phyloP scores from a whole-genome alignment of 2,113 vertebrate genomes.

The Limanda limanda region DNA sequence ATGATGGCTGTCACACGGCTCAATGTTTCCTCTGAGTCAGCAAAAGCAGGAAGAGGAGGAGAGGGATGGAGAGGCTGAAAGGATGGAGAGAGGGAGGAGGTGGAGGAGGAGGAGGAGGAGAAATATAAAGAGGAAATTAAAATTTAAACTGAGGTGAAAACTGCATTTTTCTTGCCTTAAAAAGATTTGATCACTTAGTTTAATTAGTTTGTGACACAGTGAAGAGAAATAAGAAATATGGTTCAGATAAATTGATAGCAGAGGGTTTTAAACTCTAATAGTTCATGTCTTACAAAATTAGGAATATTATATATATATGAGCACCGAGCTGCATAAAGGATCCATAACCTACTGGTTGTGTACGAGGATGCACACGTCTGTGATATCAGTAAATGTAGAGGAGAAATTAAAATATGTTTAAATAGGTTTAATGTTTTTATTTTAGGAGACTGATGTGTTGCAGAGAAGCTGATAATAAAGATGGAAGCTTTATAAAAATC shows the following conservation, averaged over 20 bases:
- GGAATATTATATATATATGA: too few relatives aligned
- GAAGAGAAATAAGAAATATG: not conserved
- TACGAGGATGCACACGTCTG: too few relatives aligned
- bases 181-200: conserved; percentile 8
- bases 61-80: conserved; percentile 50
- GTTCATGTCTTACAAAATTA: not conserved
- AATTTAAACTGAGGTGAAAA: conserved; percentile 35
- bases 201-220: not conserved
- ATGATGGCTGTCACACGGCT: conserved; percentile 75
- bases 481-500: too few relatives aligned
- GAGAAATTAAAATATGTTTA: too few relatives aligned
- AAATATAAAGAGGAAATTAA: conserved; percentile 43
- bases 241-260: too few relatives aligned
- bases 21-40: conserved; percentile 68
- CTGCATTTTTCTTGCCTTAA: conserved; percentile 2
- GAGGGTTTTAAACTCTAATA: too few relatives aligned
- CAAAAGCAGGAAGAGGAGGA: conserved; percentile 48
- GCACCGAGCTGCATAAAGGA: too few relatives aligned
- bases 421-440: too few relatives aligned
- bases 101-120: not conserved
- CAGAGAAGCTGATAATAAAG: too few relatives aligned
- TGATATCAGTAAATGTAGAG: too few relatives aligned
- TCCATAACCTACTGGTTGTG: too few relatives aligned
- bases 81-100: not conserved
- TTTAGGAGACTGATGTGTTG: too few relatives aligned